A percentile compares a stretch with the other conserved stretches of the same genome.
These are phyloP conservation scores for Crotalus horridus DNA, from an alignment of 2,113 vertebrate genomes.

Conservation along the genomic window DNA sequence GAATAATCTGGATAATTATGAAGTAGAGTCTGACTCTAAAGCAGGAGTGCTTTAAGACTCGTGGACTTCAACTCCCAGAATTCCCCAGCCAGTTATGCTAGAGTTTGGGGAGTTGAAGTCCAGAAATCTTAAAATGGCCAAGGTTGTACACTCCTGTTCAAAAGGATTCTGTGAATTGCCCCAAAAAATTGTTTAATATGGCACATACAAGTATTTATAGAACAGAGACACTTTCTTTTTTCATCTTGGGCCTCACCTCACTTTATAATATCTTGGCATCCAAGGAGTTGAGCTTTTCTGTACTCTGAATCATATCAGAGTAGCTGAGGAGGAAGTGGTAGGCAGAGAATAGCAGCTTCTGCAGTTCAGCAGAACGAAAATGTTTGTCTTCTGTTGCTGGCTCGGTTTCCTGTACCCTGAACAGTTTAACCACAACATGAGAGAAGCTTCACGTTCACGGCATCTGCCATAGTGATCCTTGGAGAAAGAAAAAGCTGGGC, in stretches of 20 bases:
- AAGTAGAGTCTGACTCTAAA: background rate
- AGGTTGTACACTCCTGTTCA: background rate
- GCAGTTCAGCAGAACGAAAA: background rate
- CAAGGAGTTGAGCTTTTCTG: background rate
- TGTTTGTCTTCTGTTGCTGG: background rate
- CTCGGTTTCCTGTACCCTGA: background rate
- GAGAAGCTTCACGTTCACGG: background rate
- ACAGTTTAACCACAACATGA: background rate
- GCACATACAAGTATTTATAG: background rate
- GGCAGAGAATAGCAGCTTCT: background rate
- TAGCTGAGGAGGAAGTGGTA: background rate
- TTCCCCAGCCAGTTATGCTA: too few relatives aligned
- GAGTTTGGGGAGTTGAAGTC: background rate
- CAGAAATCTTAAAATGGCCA: background rate
- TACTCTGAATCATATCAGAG: background rate
- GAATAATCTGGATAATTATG: background rate
- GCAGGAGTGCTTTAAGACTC: background rate
- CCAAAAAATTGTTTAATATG: background rate
- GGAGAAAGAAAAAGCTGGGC: too few relatives aligned
- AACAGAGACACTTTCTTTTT: background rate
- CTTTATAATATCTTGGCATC: background rate
- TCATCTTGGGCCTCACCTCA: background rate
- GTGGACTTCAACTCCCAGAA: too few relatives aligned
- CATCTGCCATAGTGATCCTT: background rate
- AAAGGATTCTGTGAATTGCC: background rate